Evolutionary conservation across 1,140 invertebrate genomes (phyloP).

Genomic region (Atta texana): DNA sequence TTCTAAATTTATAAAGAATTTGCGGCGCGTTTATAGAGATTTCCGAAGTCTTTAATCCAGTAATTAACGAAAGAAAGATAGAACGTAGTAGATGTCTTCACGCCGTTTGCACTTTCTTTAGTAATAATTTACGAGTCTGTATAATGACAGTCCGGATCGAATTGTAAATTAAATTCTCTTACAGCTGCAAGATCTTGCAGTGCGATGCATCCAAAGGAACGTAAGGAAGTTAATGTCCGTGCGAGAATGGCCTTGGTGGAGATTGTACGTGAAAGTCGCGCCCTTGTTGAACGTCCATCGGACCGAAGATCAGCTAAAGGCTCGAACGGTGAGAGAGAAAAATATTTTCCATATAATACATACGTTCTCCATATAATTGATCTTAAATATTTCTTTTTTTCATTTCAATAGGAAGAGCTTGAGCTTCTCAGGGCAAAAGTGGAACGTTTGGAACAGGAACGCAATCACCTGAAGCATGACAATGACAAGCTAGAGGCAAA

Average conservation of each 20-base stretch:
- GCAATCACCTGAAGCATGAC: constrained; percentile 93
- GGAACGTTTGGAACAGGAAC: constrained; percentile 95
- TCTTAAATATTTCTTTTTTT: constrained; percentile 1
- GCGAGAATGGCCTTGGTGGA: constrained; percentile 98
- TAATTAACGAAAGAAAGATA: background rate
- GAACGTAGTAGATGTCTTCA: background rate
- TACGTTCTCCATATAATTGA: constrained; percentile 6
- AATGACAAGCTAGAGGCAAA: constrained; percentile 96
- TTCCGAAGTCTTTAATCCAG: background rate
- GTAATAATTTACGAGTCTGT: background rate
- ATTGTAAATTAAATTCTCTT: constrained; percentile 62
- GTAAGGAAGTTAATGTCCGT: constrained; percentile 96
- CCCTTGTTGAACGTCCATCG: constrained; percentile 96
- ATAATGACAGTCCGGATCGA: background rate
- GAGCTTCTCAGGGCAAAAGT: constrained; percentile 93
- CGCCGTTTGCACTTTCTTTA: background rate
- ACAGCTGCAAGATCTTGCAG: constrained; percentile 94
- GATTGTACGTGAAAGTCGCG: constrained; percentile 94
- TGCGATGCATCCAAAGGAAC: constrained; percentile 97
- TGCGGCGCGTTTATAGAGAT: constrained; percentile 7
- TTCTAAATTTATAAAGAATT: constrained; percentile 17
- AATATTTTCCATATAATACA: background rate
- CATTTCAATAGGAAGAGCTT: constrained; percentile 91
- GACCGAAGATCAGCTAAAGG: constrained; percentile 95
- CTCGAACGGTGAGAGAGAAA: constrained; percentile 89